Conservation (phyloP, 2,797 vertebrate species). For the Alosa sapidissima region DNA sequence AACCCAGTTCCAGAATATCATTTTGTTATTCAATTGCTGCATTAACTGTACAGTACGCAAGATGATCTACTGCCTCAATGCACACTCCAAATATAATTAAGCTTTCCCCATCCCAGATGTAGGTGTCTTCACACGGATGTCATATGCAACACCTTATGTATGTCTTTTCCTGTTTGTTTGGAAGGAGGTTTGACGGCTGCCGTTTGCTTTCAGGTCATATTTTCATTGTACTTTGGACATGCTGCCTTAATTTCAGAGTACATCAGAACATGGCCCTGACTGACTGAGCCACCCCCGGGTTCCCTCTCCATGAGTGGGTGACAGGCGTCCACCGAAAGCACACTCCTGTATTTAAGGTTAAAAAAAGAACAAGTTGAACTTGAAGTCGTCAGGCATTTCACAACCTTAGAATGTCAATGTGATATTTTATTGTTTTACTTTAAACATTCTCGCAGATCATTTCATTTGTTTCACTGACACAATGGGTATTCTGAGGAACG, state of each 20-base stretch:
- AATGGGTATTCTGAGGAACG: background rate
- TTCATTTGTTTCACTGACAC: background rate
- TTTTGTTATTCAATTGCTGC: background rate
- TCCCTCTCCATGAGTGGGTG: conserved; percentile 6
- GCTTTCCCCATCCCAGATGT: background rate
- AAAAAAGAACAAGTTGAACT: background rate
- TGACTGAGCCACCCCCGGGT: conserved; percentile 4
- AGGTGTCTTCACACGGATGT: background rate
- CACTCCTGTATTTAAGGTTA: conserved; percentile 21
- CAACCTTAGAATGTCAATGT: conserved; percentile 13
- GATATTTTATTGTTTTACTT: background rate
- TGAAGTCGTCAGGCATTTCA: conserved; percentile 9
- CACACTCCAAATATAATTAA: conserved; percentile 3
- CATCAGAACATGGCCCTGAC: conserved; percentile 9
- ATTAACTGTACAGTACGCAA: background rate
- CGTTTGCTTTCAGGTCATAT: conserved; percentile 23
- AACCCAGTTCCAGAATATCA: background rate
- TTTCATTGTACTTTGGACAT: conserved; percentile 23
- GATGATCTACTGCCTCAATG: background rate
- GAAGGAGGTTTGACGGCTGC: conserved; percentile 15
- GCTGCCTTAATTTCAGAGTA: conserved; percentile 26
- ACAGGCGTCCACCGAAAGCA: conserved; percentile 3
- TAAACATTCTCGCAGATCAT: background rate
- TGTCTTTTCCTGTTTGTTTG: background rate
- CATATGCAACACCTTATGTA: background rate